phyloP scores from a whole-genome alignment of 2,797 vertebrate genomes.

The Orestias chungarensis region DNA sequence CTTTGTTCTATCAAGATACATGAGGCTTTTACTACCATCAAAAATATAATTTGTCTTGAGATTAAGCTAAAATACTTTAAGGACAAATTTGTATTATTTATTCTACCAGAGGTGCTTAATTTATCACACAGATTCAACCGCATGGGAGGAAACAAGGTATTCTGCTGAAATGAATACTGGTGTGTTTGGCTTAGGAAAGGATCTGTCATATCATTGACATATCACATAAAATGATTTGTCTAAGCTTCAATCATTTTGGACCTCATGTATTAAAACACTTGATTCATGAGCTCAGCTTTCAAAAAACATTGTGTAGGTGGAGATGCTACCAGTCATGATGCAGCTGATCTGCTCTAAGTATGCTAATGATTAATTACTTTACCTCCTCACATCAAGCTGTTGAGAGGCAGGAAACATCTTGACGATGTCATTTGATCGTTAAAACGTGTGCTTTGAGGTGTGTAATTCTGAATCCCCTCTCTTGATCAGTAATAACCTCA shows the following conservation, averaged over 20 bases:
- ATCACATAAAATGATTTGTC: not conserved
- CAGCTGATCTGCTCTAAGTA: slow-evolving; percentile 2
- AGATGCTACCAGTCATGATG: slow-evolving; percentile 6
- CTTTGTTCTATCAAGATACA: too few relatives aligned
- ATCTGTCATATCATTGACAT: not conserved
- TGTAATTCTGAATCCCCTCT: slow-evolving; percentile 2
- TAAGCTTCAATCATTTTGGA: not conserved
- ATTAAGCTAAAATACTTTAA: not conserved
- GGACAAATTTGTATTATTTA: too few relatives aligned
- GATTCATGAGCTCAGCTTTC: not conserved
- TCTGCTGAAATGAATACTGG: not conserved
- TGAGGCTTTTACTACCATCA: not conserved
- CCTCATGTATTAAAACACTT: not conserved
- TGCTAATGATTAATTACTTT: slow-evolving; percentile 6
- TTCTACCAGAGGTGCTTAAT: too few relatives aligned
- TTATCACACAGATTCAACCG: not conserved
- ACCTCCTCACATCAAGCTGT: slow-evolving; percentile 20
- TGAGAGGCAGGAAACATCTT: slow-evolving; percentile 23
- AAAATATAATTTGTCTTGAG: not conserved
- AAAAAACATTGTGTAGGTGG: not conserved
- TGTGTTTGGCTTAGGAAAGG: not conserved
- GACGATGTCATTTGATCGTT: slow-evolving; percentile 15
- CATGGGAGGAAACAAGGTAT: not conserved
- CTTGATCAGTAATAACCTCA: slow-evolving; percentile 4
- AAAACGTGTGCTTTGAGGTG: slow-evolving; percentile 18